These are phyloP conservation scores for Leptoclinus maculatus DNA, from an alignment of 2,797 vertebrate genomes.

Conservation along the genomic window DNA sequence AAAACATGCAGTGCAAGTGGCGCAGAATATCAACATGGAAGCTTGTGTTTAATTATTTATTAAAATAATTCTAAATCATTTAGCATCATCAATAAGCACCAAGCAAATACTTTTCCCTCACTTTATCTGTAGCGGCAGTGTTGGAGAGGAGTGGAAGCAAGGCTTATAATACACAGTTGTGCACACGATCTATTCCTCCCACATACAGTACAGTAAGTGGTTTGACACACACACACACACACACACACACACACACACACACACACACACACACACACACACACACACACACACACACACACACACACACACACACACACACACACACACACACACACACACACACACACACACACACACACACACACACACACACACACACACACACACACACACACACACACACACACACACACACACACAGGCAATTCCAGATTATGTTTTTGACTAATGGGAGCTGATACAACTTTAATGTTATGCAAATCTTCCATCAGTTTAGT, in stretches of 20 bases:
- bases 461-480: slow-evolving; percentile 75
- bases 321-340: slow-evolving; percentile 49
- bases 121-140: slow-evolving; percentile 55
- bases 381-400: slow-evolving; percentile 49
- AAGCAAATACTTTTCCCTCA: slow-evolving; percentile 54
- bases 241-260: slow-evolving; percentile 53
- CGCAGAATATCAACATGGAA: slow-evolving; percentile 63
- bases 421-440: slow-evolving; percentile 59
- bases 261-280: slow-evolving; percentile 34
- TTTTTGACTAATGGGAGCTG: slow-evolving; percentile 63
- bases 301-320: slow-evolving; percentile 57
- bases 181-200: slow-evolving; percentile 72
- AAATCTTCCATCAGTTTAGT: slow-evolving; percentile 60
- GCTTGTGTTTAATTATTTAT: slow-evolving; percentile 73
- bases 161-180: slow-evolving; percentile 50
- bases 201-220: slow-evolving; percentile 68
- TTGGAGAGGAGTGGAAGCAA: slow-evolving; percentile 53
- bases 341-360: slow-evolving; percentile 40
- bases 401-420: slow-evolving; percentile 52
- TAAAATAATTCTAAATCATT: slow-evolving; percentile 77
- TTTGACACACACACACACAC: slow-evolving; percentile 53
- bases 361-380: slow-evolving; percentile 49
- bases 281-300: slow-evolving; percentile 65
- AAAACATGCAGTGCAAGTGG: slow-evolving; percentile 31
- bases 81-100: slow-evolving; percentile 74